Base-by-base conservation (phyloP, 2,888 invertebrate genomes). In the Lasioglossum leucozonium region DNA sequence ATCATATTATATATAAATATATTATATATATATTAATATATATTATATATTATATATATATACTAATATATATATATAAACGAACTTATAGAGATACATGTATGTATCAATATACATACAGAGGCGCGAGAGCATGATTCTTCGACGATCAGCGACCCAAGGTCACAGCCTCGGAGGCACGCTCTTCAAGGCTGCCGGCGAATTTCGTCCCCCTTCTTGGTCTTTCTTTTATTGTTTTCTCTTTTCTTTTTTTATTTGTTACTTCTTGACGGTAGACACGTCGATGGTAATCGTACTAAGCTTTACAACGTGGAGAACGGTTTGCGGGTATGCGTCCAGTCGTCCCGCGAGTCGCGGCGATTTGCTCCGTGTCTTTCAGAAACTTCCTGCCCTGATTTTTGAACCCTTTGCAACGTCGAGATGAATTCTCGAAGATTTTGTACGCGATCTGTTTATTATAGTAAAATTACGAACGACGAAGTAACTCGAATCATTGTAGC, bases 131-230 rank as follows among this genome's bases (percentile, higher is more conserved):
- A 67, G 81, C 81, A 78, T 84, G 84, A 67, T 77, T 71, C 77
- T 81, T 62, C n/a, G 37, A 55, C 55, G 22, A 73, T 80, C 72
- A 51, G 73, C 44, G 73, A 62, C 30, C 62, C 62, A 30, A 30
- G 62, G 30, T 62, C 30, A 62, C 51, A 47, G 40, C 78, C 26
- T 22, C 37, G 22, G 1, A 67, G n/a, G 34, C 40, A 13, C 26
- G 30, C 22, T 22, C 67, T 55, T 58, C 44, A 34, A n/a, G 62
- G 72, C 69, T 77, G 26, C 77, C 80, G 67, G 42, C 74, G 73
- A 75, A 80, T 85, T 86, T 88, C 89, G 88, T 89, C 89, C 87
- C 87, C 80, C 82, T 84, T 86, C 72, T 77, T 79, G 47, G 69
- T 69, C 58, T 67, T 62, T 79, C 34, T 62, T 75, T 58, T 58